phyloP scores from a whole-genome alignment of 2,113 vertebrate species.

The Ammodytes dubius region DNA sequence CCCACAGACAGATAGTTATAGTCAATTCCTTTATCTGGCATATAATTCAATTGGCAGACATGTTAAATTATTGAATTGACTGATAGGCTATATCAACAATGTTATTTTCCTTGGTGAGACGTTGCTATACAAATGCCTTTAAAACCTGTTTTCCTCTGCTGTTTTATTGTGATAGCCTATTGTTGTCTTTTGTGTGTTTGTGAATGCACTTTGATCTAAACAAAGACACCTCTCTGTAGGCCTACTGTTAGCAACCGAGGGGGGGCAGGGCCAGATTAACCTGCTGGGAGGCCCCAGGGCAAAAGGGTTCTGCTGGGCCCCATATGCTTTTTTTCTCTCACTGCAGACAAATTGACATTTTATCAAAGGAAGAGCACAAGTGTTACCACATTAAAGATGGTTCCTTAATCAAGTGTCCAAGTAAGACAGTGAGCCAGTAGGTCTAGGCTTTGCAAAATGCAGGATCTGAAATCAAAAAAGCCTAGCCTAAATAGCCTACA shows the following conservation, averaged over 20 bases:
- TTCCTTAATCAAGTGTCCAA: neutral
- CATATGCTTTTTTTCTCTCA: constrained; percentile 12
- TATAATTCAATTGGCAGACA: neutral
- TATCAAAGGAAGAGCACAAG: neutral
- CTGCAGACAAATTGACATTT: neutral
- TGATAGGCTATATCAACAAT: too few relatives aligned
- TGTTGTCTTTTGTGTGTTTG: neutral
- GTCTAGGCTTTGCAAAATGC: too few relatives aligned
- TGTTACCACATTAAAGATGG: neutral
- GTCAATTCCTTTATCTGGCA: neutral
- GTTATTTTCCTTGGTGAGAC: neutral
- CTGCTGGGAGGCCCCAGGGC: constrained; percentile 24
- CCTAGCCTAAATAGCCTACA: too few relatives aligned
- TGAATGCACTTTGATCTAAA: constrained; percentile 20
- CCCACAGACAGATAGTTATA: constrained; percentile 39
- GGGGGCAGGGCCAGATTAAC: constrained; percentile 50
- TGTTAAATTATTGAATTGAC: neutral
- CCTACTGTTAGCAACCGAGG: constrained; percentile 3
- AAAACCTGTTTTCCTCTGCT: neutral
- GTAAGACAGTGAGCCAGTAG: neutral
- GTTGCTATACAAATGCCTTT: too few relatives aligned
- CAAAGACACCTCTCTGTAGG: constrained; percentile 23
- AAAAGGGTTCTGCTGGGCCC: constrained; percentile 43
- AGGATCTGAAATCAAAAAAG: neutral
- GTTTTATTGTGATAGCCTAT: neutral